Percentiles rank a stretch among this genome's conserved stretches.
Evolutionary conservation across 2,113 vertebrate species (phyloP).

Genomic region (Phrynocephalus versicolor): DNA sequence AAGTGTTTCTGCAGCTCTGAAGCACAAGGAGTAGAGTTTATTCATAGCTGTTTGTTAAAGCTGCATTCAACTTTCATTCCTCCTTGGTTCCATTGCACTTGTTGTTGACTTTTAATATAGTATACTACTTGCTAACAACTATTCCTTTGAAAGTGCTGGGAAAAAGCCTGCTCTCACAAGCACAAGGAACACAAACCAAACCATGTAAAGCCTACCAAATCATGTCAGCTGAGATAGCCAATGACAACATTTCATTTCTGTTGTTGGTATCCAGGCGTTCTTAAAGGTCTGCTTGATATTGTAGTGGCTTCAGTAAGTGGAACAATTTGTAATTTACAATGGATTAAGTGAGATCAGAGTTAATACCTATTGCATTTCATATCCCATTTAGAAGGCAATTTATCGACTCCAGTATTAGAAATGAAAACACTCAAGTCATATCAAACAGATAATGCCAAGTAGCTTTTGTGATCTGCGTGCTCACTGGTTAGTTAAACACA

Average conservation of each 20-base stretch:
- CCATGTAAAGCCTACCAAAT: background rate
- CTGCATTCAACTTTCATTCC: background rate
- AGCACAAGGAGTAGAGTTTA: background rate
- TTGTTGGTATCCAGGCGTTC: background rate
- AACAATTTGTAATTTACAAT: slow-evolving; percentile 13
- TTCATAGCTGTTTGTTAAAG: background rate
- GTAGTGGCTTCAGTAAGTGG: background rate
- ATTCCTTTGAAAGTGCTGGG: background rate
- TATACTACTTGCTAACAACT: background rate
- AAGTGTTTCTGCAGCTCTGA: background rate
- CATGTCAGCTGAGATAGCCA: background rate
- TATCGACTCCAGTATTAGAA: background rate
- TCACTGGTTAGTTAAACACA: background rate
- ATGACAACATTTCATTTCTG: background rate
- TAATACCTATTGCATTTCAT: background rate
- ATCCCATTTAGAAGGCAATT: slow-evolving; percentile 16
- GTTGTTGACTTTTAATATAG: background rate
- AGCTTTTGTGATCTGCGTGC: background rate
- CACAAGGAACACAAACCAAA: background rate
- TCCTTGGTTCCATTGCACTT: background rate
- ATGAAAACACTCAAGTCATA: background rate
- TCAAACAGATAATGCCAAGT: background rate
- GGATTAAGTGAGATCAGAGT: slow-evolving; percentile 24
- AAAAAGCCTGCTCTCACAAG: background rate
- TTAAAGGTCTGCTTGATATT: background rate